Base-by-base conservation (phyloP, 1,140 invertebrate species). In the Zaprionus camerounensis region DNA sequence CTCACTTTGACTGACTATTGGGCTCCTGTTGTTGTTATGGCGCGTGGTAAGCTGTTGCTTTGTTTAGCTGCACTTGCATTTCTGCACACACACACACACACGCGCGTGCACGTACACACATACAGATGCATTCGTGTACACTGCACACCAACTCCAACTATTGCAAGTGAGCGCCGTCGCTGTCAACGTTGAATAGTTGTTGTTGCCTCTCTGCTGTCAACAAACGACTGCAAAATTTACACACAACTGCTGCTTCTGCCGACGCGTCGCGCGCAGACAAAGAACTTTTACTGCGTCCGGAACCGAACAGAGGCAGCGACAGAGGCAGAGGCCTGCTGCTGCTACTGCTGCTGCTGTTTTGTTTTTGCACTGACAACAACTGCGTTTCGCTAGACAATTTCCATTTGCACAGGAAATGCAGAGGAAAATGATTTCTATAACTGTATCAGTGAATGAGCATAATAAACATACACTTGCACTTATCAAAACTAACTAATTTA, bases 1-100 rank as follows among this genome's bases (percentile, higher is more conserved):
- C 81, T 71, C 66, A 58, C 71, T 84, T 78, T 71, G 65, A 90
- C 62, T 68, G 80, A 88, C 74, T 88, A 85, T 82, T 68, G 49
- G 64, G 17, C 36, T 61, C 34, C 59, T 74, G 80, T 78, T 74
- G 68, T 80, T 78, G 64, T 76, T 68, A 73, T 70, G 70, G 76
- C 64, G 41, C 61, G 46, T 76, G 76, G 72, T 80, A 82, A 77
- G 77, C 78, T 80, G 70, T 79, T 75, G 81, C 76, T 86, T 86
- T 85, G 79, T 79, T 70, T 78, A 65, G 66, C 46, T 78, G 70
- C 70, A 64, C 66, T 80, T 66, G 66, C 66, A 70, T 77, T 69
- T 75, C 72, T 75, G 55, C 59, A 17, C 44, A 26, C 55, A 61
- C 62, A 66, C n/a, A 38, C 56, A 44, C n/a, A n/a, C n/a, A n/a